A percentile compares a stretch with the other conserved stretches of the same genome.
phyloP scores from a whole-genome alignment of 2,113 vertebrate genomes.

The Dryoscopus gambensis region DNA sequence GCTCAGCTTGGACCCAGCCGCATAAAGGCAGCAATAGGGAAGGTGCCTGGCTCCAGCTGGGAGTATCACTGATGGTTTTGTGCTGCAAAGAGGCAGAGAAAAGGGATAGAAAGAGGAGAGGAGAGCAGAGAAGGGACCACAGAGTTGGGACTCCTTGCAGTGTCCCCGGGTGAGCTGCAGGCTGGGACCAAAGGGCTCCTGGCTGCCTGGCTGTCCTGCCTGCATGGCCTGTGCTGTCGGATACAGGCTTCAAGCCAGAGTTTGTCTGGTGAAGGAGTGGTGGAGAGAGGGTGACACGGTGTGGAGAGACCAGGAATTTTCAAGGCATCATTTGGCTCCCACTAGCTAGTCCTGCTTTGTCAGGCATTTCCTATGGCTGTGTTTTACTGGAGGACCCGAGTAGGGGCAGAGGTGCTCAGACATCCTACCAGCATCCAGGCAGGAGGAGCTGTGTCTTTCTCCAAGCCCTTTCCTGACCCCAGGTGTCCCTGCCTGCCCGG shows the following conservation, averaged over 20 bases:
- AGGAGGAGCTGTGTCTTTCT: neutral
- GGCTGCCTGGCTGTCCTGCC: neutral
- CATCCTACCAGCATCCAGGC: neutral
- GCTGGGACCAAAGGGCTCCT: neutral
- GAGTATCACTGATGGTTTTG: neutral
- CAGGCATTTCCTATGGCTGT: neutral
- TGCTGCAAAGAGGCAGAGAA: neutral
- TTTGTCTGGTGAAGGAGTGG: neutral
- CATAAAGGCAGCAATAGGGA: neutral
- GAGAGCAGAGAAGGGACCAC: neutral
- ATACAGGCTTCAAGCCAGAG: neutral
- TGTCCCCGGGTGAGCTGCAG: neutral
- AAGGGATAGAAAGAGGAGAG: neutral
- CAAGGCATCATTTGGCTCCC: neutral
- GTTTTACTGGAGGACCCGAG: neutral
- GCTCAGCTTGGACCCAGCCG: neutral
- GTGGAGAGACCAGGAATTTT: conserved; percentile 40
- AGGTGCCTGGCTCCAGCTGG: neutral
- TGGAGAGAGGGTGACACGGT: conserved; percentile 57
- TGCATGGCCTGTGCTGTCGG: neutral
- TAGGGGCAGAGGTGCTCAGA: neutral
- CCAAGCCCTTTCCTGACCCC: neutral
- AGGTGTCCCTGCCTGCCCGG: neutral
- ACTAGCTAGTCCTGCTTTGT: fast-evolving
- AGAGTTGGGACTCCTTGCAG: fast-evolving